Evolutionary conservation across 1,140 invertebrate genomes (phyloP), one percentile per base, ranked within the genome.

Genomic region (Drosophila virilis): DNA sequence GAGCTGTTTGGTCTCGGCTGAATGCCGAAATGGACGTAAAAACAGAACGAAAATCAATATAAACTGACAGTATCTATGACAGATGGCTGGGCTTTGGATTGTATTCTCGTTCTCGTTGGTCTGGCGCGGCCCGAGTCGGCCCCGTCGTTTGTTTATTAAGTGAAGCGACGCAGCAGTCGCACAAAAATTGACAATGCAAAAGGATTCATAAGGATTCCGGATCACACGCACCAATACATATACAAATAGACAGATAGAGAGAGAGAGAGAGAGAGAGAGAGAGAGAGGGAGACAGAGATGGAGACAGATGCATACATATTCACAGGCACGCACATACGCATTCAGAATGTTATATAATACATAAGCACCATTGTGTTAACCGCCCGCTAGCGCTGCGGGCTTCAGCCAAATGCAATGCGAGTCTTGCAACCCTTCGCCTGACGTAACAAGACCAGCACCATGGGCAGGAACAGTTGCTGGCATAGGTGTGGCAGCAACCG

Each of bases 151-250:
- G 79, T 89, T 89, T 89, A 88, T 86, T 77, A 79, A 88, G 83
- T 88, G 75, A 80, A 79, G 78, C 79, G 73, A 82, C 50, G 40
- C 77, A 66, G 62, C 61, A 58, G 78, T 78, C 60, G 73, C 35
- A 74, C 35, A 64, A 62, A 62, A 64, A 54, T 72, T 83, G 55
- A 57, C 57, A 46, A 38, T 71, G 69, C 67, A 71, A 81, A 86
- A 84, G 84, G 85, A 89, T 89, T 89, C 84, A 89, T 89, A 89
- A 89, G 84, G 84, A 89, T 89, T 89, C 84, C 77, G 83, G 62
- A 48, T 46, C 74, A 67, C 60, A 84, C 84, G 77, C 69, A 80
- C 54, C 66, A 62, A 72, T 70, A 78, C 62, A 59, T 61, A 35
- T 38, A 42, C 48, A 32, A 32, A 71, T 46, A 46, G 62, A 66